These are phyloP conservation scores for Empidonax alnorum DNA, from an alignment of 2,113 vertebrate genomes.

Conservation along the genomic window DNA sequence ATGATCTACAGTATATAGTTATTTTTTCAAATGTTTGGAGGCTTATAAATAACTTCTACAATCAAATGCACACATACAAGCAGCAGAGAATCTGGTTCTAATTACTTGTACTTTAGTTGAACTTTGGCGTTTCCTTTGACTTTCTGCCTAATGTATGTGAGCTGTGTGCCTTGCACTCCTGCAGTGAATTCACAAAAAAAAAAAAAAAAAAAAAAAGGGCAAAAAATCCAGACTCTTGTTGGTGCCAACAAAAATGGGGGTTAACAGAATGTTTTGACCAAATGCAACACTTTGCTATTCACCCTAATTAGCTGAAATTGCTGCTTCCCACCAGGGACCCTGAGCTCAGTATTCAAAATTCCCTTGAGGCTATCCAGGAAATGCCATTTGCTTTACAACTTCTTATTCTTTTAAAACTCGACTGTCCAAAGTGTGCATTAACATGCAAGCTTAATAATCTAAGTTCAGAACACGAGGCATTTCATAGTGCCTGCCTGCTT, in stretches of 20 bases:
- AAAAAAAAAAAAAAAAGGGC: background rate
- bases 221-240: conserved; percentile 71
- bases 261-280: conserved; percentile 82
- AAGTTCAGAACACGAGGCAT: conserved; percentile 56
- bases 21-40: conserved; percentile 67
- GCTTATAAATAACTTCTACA: conserved; percentile 77
- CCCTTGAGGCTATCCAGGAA: conserved; percentile 82
- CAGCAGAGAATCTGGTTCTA: conserved; percentile 84
- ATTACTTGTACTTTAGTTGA: conserved; percentile 92
- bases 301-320: conserved; percentile 84
- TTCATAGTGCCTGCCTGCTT: conserved; percentile 58
- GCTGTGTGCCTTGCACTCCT: conserved; percentile 80
- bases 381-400: conserved; percentile 86
- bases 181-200: conserved; percentile 74
- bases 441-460: conserved; percentile 71
- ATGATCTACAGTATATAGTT: conserved; percentile 56
- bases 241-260: conserved; percentile 85
- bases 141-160: conserved; percentile 83
- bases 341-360: conserved; percentile 74
- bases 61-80: conserved; percentile 67
- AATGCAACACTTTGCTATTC: conserved; percentile 80
- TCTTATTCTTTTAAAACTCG: conserved; percentile 76
- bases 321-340: conserved; percentile 75
- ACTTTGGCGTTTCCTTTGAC: conserved; percentile 92
- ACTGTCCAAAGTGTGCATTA: conserved; percentile 76